phyloP scores from a whole-genome alignment of 2,888 invertebrate species.

The Polydrusus pterygomalis region DNA sequence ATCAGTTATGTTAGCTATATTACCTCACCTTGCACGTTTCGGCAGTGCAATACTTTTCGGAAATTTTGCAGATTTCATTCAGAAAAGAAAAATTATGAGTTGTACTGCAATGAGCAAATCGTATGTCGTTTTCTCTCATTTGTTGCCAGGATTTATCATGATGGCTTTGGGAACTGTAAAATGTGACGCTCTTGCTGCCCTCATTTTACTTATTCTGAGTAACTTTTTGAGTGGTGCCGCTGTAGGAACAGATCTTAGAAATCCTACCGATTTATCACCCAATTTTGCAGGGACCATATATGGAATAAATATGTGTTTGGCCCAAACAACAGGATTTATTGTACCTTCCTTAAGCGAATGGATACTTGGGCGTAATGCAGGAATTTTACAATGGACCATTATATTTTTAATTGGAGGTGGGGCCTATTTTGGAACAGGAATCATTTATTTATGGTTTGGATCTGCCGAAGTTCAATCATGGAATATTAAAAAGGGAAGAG shows the following conservation, averaged over 20 bases:
- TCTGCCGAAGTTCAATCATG: constrained; percentile 69
- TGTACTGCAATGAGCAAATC: constrained; percentile 34
- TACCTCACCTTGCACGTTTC: constrained; percentile 36
- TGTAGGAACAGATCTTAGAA: constrained; percentile 60
- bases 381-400: constrained; percentile 65
- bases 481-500: constrained; percentile 62
- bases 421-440: constrained; percentile 66
- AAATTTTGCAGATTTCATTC: constrained; percentile 45
- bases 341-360: constrained; percentile 32
- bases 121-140: constrained; percentile 68
- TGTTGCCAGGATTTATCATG: constrained; percentile 74
- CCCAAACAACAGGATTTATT: constrained; percentile 61
- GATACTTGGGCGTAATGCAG: constrained; percentile 27
- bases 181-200: constrained; percentile 56
- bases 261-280: constrained; percentile 63
- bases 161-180: constrained; percentile 57
- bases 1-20: constrained; percentile 30
- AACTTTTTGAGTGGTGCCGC: constrained; percentile 62
- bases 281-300: constrained; percentile 63
- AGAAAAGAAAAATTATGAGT: constrained; percentile 10
- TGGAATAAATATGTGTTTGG: constrained; percentile 61
- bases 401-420: constrained; percentile 69
- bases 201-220: constrained; percentile 58
- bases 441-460: constrained; percentile 69
- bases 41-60: constrained; percentile 38